A percentile compares a stretch with the other conserved stretches of the same genome.
phyloP scores from a whole-genome alignment of 2,113 vertebrate species.

The Heptranchias perlo region DNA sequence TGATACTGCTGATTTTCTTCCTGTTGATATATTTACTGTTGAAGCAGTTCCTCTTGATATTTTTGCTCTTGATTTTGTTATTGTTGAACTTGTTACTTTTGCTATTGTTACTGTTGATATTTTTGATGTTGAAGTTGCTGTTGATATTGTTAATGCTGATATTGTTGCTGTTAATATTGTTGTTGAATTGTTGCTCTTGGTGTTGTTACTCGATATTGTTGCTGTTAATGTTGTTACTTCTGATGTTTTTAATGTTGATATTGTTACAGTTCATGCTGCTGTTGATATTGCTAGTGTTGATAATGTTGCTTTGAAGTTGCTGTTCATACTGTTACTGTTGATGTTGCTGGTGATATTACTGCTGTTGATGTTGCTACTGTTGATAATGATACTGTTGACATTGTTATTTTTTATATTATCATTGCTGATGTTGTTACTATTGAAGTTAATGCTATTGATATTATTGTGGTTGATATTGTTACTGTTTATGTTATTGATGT shows the following conservation, averaged over 20 bases:
- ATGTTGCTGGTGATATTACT: background rate
- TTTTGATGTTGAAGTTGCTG: too few species aligned
- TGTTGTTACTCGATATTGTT: background rate
- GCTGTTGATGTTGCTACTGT: background rate
- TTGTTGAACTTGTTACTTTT: too few species aligned
- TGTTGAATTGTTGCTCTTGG: too few species aligned
- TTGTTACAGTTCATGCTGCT: background rate
- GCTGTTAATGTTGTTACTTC: background rate
- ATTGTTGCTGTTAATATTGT: too few species aligned
- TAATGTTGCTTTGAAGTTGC: background rate
- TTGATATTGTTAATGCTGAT: too few species aligned
- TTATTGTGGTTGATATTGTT: background rate
- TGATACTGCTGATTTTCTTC: too few species aligned
- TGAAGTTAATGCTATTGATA: background rate
- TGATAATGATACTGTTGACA: background rate
- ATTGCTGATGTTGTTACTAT: background rate
- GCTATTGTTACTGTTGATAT: too few species aligned
- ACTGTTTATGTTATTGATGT: background rate
- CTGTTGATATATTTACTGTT: too few species aligned
- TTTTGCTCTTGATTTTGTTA: too few species aligned
- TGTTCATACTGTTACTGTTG: background rate
- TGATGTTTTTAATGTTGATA: background rate
- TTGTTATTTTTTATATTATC: background rate
- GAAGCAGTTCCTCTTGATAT: too few species aligned
- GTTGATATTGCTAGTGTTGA: too few species aligned